Base-by-base conservation (phyloP, 2,888 invertebrate genomes). In the Ectropis crepuscularia region DNA sequence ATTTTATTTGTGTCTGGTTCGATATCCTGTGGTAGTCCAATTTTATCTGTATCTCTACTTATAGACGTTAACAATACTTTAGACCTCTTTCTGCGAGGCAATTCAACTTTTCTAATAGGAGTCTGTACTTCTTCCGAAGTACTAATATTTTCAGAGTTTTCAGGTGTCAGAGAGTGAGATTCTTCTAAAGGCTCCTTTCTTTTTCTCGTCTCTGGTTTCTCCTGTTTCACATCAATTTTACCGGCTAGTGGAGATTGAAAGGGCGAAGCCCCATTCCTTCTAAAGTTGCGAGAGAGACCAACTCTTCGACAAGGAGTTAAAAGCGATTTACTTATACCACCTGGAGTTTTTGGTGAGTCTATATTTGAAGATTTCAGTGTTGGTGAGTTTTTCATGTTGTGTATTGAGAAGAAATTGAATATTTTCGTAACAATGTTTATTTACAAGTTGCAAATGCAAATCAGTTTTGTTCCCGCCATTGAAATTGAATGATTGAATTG, bases 221-320 rank as follows among this genome's bases (percentile, higher is more conserved):
- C 78, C 53, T 73, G 65, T 59, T 70, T 78, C 4, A 61, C 50
- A 55, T 79, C 80, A 5, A 57, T 57, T 65, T 43, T 75, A 16
- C 73, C 71, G 49, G 73, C 72, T 38, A 89, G 55, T 38, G 92
- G 92, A n/a, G 92, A 90, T 55, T 89, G 75, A 69, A 92, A 91
- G 0, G 91, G 91, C 6, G 90, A 89, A 41, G 81, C 69, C 0
- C 87, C 84, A 63, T 75, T 79, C 73, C 86, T 89, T 68, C 75
- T 87, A 87, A 88, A 90, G 63, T 88, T 90, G 12, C 93, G 87
- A 2, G 94, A 93, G 39, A 94, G 81, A 8, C 94, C 94, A 42
- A 94, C 78, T 75, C 94, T 85, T 76, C 94, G 82, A 71, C 93
- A 94, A 16, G 94, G 94, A 51, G 94, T 94, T 47, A 94, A 77